These are phyloP conservation scores for Nephrocerus scutellatus DNA, from an alignment of 2,888 invertebrate species.

Conservation along the genomic window DNA sequence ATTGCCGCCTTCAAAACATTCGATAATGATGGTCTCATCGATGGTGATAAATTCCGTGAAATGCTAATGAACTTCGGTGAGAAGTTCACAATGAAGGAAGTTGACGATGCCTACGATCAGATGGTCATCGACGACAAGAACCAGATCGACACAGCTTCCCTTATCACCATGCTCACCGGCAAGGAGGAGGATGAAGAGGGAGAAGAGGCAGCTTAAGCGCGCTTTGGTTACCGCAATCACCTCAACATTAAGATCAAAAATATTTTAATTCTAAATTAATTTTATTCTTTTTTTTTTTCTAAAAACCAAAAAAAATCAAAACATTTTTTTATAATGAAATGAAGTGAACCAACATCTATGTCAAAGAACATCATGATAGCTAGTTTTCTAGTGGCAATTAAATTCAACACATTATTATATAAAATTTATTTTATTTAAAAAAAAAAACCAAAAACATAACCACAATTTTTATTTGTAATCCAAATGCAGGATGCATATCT, in stretches of 20 bases:
- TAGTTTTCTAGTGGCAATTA: constrained; percentile 37
- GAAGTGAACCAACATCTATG: constrained; percentile 2
- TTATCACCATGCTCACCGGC: constrained; percentile 83
- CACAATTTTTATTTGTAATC: constrained; percentile 21
- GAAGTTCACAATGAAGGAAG: constrained; percentile 81
- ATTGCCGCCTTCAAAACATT: constrained; percentile 88
- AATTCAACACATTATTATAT: constrained; percentile 35
- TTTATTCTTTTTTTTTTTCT: constrained; percentile 36
- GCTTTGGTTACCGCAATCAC: too few species aligned
- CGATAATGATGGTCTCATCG: constrained; percentile 81
- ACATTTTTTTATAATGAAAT: constrained; percentile 4
- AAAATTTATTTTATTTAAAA: constrained; percentile 28
- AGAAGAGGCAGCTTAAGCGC: constrained; percentile 53
- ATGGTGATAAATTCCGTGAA: constrained; percentile 82
- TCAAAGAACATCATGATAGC: constrained; percentile 25
- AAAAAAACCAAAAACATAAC: constrained; percentile 23
- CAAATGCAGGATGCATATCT: too few species aligned
- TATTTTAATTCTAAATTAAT: constrained; percentile 37
- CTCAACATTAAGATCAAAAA: constrained; percentile 27
- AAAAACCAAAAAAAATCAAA: constrained; percentile 21
- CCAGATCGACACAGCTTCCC: constrained; percentile 78
- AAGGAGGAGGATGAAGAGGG: constrained; percentile 77
- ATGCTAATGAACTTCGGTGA: constrained; percentile 91
- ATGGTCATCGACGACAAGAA: constrained; percentile 89
- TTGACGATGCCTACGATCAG: constrained; percentile 87